Percentiles rank a stretch among this genome's conserved stretches.
Evolutionary conservation across 92 coral and sea anemone genomes (phyloP).

Genomic region (Pocillopora meandrina): DNA sequence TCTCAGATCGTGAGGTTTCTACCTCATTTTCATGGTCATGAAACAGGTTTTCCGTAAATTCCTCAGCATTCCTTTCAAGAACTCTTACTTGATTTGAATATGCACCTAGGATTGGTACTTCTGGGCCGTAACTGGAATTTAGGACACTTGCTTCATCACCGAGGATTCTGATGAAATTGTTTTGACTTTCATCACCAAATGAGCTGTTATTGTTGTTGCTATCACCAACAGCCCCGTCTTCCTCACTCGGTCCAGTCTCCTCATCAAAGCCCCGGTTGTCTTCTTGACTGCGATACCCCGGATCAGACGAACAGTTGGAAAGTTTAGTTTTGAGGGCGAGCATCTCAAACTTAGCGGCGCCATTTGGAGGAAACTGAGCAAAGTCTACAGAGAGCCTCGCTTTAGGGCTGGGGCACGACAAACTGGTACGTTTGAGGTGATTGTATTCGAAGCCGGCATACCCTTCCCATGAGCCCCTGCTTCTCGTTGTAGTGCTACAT

Average conservation of each 20-base stretch:
- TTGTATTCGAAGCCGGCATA: slow-evolving; percentile 35
- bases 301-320: slow-evolving; percentile 27
- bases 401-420: slow-evolving; percentile 35
- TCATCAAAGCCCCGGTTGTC: neutral
- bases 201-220: neutral
- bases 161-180: neutral
- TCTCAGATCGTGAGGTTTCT: neutral
- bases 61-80: neutral
- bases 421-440: slow-evolving; percentile 21
- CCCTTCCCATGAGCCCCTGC: slow-evolving; percentile 70
- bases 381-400: slow-evolving; percentile 29
- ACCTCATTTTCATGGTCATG: slow-evolving; percentile 7
- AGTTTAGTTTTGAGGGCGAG: slow-evolving; percentile 4
- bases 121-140: neutral
- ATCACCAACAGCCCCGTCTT: neutral
- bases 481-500: slow-evolving; percentile 51
- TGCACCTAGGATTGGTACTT: neutral
- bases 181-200: neutral
- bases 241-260: neutral
- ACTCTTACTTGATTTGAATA: slow-evolving; percentile 1
- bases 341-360: slow-evolving; percentile 12
- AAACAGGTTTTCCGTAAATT: neutral
- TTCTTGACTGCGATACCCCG: slow-evolving; percentile 17
- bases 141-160: neutral
- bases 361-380: slow-evolving; percentile 8